Conservation (phyloP, 2,113 vertebrate genomes). For the Hystrix brachyura region DNA sequence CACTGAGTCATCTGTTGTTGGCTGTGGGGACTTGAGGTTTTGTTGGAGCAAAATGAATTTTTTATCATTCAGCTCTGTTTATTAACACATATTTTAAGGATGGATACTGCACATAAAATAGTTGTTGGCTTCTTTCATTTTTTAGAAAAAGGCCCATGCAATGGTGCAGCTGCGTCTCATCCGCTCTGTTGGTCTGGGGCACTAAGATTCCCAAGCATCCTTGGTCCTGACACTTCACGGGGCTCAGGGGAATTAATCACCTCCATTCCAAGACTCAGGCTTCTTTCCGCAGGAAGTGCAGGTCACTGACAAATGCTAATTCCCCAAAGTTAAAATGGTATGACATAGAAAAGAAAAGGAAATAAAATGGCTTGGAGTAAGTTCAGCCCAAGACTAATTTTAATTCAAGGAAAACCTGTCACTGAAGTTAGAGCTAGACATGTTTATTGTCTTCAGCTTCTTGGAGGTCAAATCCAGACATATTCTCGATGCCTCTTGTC, state of each 20-base stretch:
- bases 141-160: neutral
- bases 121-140: neutral
- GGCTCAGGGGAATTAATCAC: slow-evolving; percentile 30
- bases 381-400: slow-evolving; percentile 43
- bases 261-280: neutral
- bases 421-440: slow-evolving; percentile 22
- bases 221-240: neutral
- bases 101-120: neutral
- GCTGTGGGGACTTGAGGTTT: neutral
- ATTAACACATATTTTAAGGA: slow-evolving; percentile 44
- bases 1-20: neutral
- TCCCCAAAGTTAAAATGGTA: neutral
- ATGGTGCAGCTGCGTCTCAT: slow-evolving; percentile 12
- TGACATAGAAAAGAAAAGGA: slow-evolving; percentile 37
- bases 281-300: neutral
- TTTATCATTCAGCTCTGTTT: slow-evolving; percentile 50
- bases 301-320: slow-evolving; percentile 34
- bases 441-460: neutral
- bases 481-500: neutral
- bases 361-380: slow-evolving; percentile 57
- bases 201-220: neutral
- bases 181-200: neutral
- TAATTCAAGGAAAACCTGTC: slow-evolving; percentile 5
- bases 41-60: slow-evolving; percentile 38
- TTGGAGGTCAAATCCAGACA: slow-evolving; percentile 33